Base-by-base conservation (phyloP, 2,797 vertebrate species). In the Rachycentron canadum region DNA sequence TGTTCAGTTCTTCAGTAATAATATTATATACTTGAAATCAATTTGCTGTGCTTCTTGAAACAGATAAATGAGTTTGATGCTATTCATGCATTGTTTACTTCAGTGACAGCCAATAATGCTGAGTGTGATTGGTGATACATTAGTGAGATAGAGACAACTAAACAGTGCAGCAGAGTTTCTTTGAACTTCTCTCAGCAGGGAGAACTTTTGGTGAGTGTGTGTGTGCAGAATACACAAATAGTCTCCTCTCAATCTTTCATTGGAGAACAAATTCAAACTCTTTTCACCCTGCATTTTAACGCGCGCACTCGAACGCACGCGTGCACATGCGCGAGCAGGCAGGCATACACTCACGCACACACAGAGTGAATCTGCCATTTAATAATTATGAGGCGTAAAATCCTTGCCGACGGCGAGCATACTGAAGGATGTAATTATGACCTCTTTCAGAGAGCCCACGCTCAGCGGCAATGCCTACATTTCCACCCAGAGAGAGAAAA, bases 371-470 rank as follows among this genome's bases (percentile, higher is more conserved):
- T 93, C 89, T 93, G 91, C 91, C 91, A 93, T 95, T 95, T 94
- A 92, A 95, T 95, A 94, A 95, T 95, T 94, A 95, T 93, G 93
- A 93, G 91, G 92, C 92, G 91, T 94, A 94, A 94, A 95, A 95
- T 94, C 94, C 94, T 95, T 95, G 95, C 94, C 93, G 88, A 89
- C 77, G 93, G 94, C 92, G 83, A 92, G 93, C 92, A 94, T 94
- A 92, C 90, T 93, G 92, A 95, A 94, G 93, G 92, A 93, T 94
- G 93, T 95, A 94, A 95, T 95, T 95, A 95, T 93, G 92, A 93
- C 92, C 92, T 93, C 91, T 94, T 94, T 92, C 90, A 91, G 91
- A 89, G 86, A 92, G 91, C 92, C 91, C 89, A 91, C 91, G 86
- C 89, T 91, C 88, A 64, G 85, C 91, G 88, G 90, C 92, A 88